Base-by-base conservation (phyloP, 1,140 invertebrate genomes). In the Heliothis subflexa region DNA sequence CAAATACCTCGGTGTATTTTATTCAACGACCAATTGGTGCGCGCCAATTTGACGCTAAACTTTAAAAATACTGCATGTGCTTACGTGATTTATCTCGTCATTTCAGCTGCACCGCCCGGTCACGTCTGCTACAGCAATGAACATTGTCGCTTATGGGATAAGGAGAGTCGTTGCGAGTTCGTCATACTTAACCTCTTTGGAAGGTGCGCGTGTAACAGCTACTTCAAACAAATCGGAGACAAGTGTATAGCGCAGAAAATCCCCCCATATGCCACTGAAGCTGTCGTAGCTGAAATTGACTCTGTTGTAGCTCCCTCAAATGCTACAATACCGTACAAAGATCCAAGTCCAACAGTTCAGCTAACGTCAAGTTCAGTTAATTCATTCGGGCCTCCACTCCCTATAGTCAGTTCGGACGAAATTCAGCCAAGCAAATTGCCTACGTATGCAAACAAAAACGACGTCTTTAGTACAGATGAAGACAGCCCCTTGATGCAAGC, bases 71-170 rank as follows among this genome's bases (percentile, higher is more conserved):
- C 49, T 62, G 40, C 61, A 40, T 80, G 40, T 71, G n/a, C 66
- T 55, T 18, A 66, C 40, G 62, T 66, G 16, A 18, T 78, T 79
- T 78, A 80, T 80, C 80, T 81, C 76, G 68, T 83, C 79, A 77
- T 95, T 96, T 62, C 95, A 99, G 98, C 97, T 84, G 97, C 98
- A n/a, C 96, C 96, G 88, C 96, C 97, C 18, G 97, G 97, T 61
- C 96, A 98, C 79, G 97, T 98, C n/a, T 99, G 98, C 89, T 98
- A 98, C 92, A 98, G 97, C 86, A 97, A 98, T 88, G 96, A 97
- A 57, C 98, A 98, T 88, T 99, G 98, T 89, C 96, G 96, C 73
- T 95, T 98, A 79, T 97, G 97, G 95, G 97, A 97, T 82, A 96
- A 95, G 61, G 96, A 97, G 82, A 97, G 97, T 66, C 97, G 98